These are phyloP conservation scores for Phrynocephalus vlangalii DNA, from an alignment of 2,797 vertebrate species.

Conservation along the genomic window DNA sequence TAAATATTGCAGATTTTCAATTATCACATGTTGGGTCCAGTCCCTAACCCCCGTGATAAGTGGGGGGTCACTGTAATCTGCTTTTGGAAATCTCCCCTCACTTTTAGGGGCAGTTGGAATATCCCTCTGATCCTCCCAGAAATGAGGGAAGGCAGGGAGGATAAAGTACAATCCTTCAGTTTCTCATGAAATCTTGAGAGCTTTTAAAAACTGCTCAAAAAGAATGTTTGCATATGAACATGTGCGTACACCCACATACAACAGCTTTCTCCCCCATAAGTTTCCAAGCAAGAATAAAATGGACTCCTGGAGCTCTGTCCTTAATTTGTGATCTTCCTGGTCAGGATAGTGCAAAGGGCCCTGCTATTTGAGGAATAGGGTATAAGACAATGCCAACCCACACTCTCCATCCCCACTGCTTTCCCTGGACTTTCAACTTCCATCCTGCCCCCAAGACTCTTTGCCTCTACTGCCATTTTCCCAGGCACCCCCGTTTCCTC, in stretches of 20 bases:
- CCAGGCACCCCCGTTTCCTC: neutral
- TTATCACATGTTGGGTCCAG: no score
- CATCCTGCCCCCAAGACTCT: neutral
- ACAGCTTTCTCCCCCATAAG: neutral
- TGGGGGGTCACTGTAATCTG: neutral
- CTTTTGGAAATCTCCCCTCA: neutral
- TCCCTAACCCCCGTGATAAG: no score
- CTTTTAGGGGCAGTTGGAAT: neutral
- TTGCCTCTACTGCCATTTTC: neutral
- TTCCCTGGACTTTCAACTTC: neutral
- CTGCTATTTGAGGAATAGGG: neutral
- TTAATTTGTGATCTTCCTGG: neutral
- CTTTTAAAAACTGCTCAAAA: no score
- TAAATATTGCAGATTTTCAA: no score
- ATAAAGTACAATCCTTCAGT: neutral
- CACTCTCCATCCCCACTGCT: neutral
- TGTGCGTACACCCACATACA: no score
- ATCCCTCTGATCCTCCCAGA: neutral
- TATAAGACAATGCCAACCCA: no score
- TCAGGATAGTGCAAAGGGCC: neutral
- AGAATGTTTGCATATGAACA: no score
- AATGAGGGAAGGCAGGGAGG: neutral
- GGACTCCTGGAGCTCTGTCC: neutral
- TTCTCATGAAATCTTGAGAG: neutral
- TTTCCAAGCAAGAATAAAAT: neutral